Percentiles rank a stretch among this genome's conserved stretches.
Conservation (phyloP, 2,888 invertebrate species). For the Enchytraeus crypticus region DNA sequence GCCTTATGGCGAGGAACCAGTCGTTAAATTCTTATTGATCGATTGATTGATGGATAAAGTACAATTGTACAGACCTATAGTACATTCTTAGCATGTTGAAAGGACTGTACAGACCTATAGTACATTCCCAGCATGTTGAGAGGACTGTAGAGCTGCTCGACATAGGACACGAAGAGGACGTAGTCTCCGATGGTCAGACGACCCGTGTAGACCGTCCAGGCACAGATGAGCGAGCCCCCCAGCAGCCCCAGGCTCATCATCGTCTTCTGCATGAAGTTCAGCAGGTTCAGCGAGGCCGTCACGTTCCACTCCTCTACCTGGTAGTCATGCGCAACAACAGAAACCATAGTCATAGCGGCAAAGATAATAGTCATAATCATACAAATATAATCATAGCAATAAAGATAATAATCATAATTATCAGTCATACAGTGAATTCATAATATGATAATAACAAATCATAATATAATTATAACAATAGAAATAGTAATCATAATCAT, state of each 20-base stretch:
- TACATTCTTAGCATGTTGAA: neutral
- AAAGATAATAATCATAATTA: neutral
- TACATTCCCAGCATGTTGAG: constrained; percentile 97
- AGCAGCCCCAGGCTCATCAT: constrained; percentile 75
- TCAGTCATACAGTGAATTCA: neutral
- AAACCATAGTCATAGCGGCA: neutral
- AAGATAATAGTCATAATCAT: neutral
- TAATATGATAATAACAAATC: too few species aligned
- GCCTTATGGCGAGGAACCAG: too few species aligned
- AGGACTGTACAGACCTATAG: constrained; percentile 62
- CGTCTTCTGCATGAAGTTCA: constrained; percentile 79
- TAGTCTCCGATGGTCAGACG: constrained; percentile 80
- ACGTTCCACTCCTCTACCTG: constrained; percentile 83
- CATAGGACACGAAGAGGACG: constrained; percentile 82
- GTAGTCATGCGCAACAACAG: constrained; percentile 62
- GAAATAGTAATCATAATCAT: too few species aligned
- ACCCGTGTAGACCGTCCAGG: constrained; percentile 65
- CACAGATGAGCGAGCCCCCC: constrained; percentile 52
- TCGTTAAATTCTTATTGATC: too few species aligned
- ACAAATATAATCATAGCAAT: too few species aligned
- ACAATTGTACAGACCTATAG: constrained; percentile 23
- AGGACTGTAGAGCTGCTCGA: constrained; percentile 81
- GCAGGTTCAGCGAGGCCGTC: constrained; percentile 68
- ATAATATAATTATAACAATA: too few species aligned
- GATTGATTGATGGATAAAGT: too few species aligned